Evolutionary conservation across 2,797 vertebrate species (phyloP), one percentile per base, ranked within the genome.

Genomic region (Arremon brunneinucha): DNA sequence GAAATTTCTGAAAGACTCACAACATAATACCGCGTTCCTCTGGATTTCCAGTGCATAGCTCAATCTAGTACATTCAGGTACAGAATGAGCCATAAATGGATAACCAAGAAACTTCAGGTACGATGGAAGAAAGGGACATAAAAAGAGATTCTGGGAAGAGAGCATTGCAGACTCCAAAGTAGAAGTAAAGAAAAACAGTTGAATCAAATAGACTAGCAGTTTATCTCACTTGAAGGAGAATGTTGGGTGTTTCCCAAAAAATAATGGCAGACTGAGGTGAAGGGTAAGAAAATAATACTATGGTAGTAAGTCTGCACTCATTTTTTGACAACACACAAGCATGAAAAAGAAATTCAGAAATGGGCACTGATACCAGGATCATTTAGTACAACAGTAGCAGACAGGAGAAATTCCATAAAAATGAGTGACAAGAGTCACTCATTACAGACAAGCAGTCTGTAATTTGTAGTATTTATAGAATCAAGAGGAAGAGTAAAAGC

Each of bases 391-490:
- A 39, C 13, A 67, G 32, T 47, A 92, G 26, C 11, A 65, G 43
- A 72, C 28, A 24, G 23, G 11, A 79, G n/a, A 83, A 76, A 85
- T 55, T 76, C 32, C 70, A 12, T 43, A 35, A 74, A 93, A 93
- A 53, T 41, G 7, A 87, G 9, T 4, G 0, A 63, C 10, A 89
- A 28, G 11, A 76, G 30, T 8, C 37, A 37, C 37, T 37, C 37
- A 37, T 37, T 37, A 37, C 37, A 37, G 37, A 59, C 28, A 89
- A 64, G 4, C 2, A 63, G 21, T 26, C 23, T 80, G 13, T 60
- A 22, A 17, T 93, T 60, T 79, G 39, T 32, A 74, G 35, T 87
- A 91, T 56, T 83, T 91, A 74, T 39, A 57, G 41, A 87, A 74
- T 68, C 17, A 83, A 77, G 67, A 18, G 35, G 12, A 77, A 46